These are phyloP conservation scores for Odontesthes bonariensis DNA, from an alignment of 2,113 vertebrate genomes.

Conservation along the genomic window DNA sequence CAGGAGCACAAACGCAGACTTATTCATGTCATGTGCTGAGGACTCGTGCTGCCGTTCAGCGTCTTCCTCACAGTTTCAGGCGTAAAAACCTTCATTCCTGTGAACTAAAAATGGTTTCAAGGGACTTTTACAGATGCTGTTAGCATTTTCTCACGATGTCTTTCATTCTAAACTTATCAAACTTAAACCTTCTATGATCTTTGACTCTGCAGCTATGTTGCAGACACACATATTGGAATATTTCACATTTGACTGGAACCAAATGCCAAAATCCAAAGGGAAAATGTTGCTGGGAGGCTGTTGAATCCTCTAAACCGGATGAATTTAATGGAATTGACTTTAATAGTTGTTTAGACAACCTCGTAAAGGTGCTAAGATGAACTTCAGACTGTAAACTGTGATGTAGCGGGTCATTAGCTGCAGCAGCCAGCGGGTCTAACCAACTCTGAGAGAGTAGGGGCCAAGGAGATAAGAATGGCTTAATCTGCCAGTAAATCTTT, in stretches of 20 bases:
- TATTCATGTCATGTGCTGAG: not conserved
- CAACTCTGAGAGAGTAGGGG: not conserved
- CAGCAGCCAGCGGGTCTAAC: constrained; percentile 1
- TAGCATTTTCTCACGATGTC: not conserved
- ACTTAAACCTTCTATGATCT: fast-evolving
- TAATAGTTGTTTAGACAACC: too few relatives aligned
- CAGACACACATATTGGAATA: too few relatives aligned
- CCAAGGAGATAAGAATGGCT: constrained; percentile 51
- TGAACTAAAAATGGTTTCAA: too few relatives aligned
- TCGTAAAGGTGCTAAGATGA: too few relatives aligned
- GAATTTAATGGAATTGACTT: fast-evolving
- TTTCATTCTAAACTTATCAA: fast-evolving
- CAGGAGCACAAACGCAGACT: not conserved
- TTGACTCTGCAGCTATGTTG: too few relatives aligned
- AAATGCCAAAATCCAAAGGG: too few relatives aligned
- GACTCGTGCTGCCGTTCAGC: not conserved
- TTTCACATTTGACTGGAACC: too few relatives aligned
- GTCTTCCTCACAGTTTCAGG: not conserved
- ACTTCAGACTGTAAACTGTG: not conserved
- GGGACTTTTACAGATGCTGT: too few relatives aligned
- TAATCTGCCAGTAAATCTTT: constrained; percentile 61
- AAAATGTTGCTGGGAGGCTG: too few relatives aligned
- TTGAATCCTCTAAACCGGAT: not conserved
- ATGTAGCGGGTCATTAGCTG: constrained; percentile 31
- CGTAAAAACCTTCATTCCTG: too few relatives aligned